Evolutionary conservation across 2,797 vertebrate genomes (phyloP), one percentile per base, ranked within the genome.

Genomic region (Avahi laniger): DNA sequence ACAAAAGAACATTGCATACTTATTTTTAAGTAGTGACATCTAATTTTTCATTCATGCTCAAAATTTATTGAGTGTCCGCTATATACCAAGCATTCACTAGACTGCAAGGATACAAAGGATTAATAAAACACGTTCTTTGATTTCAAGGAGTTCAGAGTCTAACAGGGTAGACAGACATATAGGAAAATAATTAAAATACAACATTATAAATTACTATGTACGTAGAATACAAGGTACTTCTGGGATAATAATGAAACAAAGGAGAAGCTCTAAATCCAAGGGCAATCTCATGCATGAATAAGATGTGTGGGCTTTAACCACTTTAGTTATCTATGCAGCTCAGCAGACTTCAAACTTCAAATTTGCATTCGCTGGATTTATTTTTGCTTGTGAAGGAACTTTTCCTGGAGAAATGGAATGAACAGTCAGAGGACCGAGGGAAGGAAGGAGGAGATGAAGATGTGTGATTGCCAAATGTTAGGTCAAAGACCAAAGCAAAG

Each of bases 1-100:
- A 95, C 61, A 63, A 91, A 96, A 59, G 30, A 52, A 65, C 59
- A 24, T 69, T 91, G 72, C 48, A 30, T 80, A 13, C 38, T 83
- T 73, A 90, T 73, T 95, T 95, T 96, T 92, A 94, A 95, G 69
- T 30, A 84, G 10, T 4, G 24, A 24, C 69, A 79, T 30, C 24
- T 92, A 54, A 28, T 54, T n/a, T 93, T 90, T 92, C 63, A 84
- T 76, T 85, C 69, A 82, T 61, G 41, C 24, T 94, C 67, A 92
- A n/a, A 85, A 59, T 50, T 17, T 38, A 89, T 57, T 69, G 46
- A 81, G n/a, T 82, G 15, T 15, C 22, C 15, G n/a, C 75, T 84
- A 35, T 61, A 52, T 17, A 18, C 4, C 5, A 88, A 41, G 48
- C 65, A 61, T 89, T 82, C 57, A 24, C 24, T 92, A 70, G 83